phyloP scores from a whole-genome alignment of 2,797 vertebrate species.

The Halcyon leucocephala region DNA sequence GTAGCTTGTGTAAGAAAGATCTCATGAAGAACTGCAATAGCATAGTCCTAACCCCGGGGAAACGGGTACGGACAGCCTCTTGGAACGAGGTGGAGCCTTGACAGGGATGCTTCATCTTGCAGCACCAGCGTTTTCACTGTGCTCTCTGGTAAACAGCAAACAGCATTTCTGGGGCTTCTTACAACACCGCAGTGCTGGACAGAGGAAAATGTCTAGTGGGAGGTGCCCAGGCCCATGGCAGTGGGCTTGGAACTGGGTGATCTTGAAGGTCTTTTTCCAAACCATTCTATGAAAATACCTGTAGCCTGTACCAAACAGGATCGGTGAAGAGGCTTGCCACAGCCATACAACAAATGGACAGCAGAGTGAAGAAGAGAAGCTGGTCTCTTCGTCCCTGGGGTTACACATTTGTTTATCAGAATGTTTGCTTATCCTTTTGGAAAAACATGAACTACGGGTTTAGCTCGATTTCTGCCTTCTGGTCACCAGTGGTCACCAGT shows the following conservation, averaged over 20 bases:
- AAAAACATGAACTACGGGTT: background rate
- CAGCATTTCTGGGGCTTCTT: background rate
- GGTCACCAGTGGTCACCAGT: background rate
- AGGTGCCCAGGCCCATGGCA: background rate
- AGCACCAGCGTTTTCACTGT: background rate
- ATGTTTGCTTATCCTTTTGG: background rate
- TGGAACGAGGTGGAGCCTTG: background rate
- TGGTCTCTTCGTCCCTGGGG: background rate
- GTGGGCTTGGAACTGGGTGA: background rate
- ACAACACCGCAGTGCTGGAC: background rate
- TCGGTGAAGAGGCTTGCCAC: background rate
- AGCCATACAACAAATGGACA: background rate
- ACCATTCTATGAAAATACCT: background rate
- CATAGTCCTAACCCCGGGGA: background rate
- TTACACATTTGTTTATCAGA: background rate
- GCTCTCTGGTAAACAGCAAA: background rate
- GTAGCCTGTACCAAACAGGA: background rate
- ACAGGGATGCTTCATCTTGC: background rate
- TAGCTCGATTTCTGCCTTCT: background rate
- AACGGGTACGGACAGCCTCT: conserved; percentile 11
- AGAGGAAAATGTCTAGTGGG: background rate
- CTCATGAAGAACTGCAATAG: conserved; percentile 11
- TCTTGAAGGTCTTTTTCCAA: background rate
- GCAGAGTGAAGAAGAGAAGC: background rate
- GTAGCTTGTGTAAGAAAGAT: conserved; percentile 17